Base-by-base conservation (phyloP, 2,113 vertebrate genomes). In the Embiotoca jacksoni region DNA sequence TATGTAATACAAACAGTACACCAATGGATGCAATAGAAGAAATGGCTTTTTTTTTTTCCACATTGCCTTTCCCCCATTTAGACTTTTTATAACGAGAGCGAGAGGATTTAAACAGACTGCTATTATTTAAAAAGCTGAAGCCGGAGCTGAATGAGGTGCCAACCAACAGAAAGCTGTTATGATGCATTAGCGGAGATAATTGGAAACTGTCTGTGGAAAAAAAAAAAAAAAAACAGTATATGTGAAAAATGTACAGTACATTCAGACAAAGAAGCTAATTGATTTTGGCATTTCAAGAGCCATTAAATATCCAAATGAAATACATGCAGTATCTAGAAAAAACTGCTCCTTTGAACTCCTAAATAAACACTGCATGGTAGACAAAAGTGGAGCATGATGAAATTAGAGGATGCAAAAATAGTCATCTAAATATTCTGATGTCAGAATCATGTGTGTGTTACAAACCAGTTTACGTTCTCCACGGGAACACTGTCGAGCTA, bases 151-250 rank as follows among this genome's bases (percentile, higher is more conserved):
- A 81, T 72, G 30, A 10, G 75, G 72, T n/a, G 56, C 49, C 47
- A 71, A 84, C 85, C 70, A 76, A 86, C 68, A 67, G 49, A 75
- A 65, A 52, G 71, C 62, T 79, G 47, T 72, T 81, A 52, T 61
- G 64, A 84, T 1, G 23, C 72, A 83, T 80, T 80, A 78, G 62
- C 54, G 63, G 54, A 81, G 23, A 86, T 84, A 81, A 83, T 80
- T 75, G 36, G 49, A 86, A 75, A 69, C 35, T 75, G 44, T 44
- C 54, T 39, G 32, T 50, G 33, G 1, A 4, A 5, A 30, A 8
- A 3, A 11, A 41, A 49, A 2, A 7, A 16, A 54, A 30, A 69
- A 33, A 63, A 57, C 23, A 35, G 37, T 41, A 35, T 36, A 52
- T 64, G 58, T 4, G 13, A 70, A 73, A 66, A 80, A 78, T 69